These are phyloP conservation scores for Lasioglossum albipes DNA, from an alignment of 1,140 invertebrate genomes.

Conservation along the genomic window DNA sequence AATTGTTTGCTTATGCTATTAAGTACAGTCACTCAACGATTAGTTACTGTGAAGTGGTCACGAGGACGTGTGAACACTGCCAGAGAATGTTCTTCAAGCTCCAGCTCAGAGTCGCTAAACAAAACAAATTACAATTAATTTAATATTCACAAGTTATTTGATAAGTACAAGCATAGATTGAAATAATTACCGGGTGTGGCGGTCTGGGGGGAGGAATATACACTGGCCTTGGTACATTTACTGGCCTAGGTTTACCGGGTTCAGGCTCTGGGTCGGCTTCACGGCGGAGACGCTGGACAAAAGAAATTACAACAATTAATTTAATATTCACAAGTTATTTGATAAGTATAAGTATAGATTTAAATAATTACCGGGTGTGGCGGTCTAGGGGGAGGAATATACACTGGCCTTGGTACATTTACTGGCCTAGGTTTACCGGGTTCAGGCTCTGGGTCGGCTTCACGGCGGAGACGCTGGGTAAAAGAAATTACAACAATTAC, in stretches of 20 bases:
- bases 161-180: background rate
- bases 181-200: slow-evolving; percentile 26
- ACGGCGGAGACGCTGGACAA: slow-evolving; percentile 29
- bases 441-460: too few relatives aligned
- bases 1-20: background rate
- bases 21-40: background rate
- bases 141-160: background rate
- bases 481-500: too few relatives aligned
- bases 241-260: background rate
- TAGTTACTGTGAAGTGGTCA: background rate
- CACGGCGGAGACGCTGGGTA: too few relatives aligned
- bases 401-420: too few relatives aligned
- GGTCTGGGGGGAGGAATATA: slow-evolving; percentile 22
- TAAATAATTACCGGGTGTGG: background rate
- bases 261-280: slow-evolving; percentile 16
- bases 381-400: background rate
- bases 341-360: background rate
- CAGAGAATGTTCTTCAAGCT: background rate
- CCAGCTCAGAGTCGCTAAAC: background rate
- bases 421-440: too few relatives aligned
- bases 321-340: too few relatives aligned
- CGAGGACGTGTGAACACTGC: background rate
- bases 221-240: background rate
- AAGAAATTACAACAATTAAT: background rate
- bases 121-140: background rate